Percentiles rank a stretch among this genome's conserved stretches.
Evolutionary conservation across 2,113 vertebrate genomes (phyloP).

Genomic region (Rhabdomys dilectus): DNA sequence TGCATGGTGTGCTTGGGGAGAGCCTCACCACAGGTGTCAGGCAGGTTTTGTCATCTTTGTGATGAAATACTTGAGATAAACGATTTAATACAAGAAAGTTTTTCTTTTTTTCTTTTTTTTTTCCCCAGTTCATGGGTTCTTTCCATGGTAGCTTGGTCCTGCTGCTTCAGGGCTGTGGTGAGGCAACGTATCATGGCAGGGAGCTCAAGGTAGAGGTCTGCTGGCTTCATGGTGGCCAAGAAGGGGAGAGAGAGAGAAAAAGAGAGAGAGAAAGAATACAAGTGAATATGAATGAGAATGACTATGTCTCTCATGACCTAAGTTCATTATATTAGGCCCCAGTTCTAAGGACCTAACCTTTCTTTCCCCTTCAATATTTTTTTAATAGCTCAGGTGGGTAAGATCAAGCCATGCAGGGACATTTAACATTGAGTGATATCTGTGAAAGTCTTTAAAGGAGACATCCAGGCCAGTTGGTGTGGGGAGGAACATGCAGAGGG

Average conservation of each 20-base stretch:
- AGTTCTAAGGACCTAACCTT: not conserved
- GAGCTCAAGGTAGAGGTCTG: not conserved
- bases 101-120: not conserved
- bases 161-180: not conserved
- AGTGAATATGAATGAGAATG: not conserved
- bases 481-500: not conserved
- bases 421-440: not conserved
- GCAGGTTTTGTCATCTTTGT: not conserved
- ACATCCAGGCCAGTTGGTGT: not conserved
- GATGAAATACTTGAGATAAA: not conserved
- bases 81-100: not conserved
- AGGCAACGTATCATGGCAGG: not conserved
- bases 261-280: not conserved
- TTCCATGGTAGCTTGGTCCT: not conserved
- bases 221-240: not conserved
- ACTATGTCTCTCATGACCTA: not conserved
- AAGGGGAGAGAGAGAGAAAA: not conserved
- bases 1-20: not conserved
- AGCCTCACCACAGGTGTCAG: not conserved
- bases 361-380: not conserved
- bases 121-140: not conserved
- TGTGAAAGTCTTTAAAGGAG: not conserved
- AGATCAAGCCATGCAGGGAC: not conserved
- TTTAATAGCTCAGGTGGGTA: not conserved
- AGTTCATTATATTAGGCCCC: not conserved